phyloP scores from a whole-genome alignment of 2,113 vertebrate species.

The Acrocephalus kingi region DNA sequence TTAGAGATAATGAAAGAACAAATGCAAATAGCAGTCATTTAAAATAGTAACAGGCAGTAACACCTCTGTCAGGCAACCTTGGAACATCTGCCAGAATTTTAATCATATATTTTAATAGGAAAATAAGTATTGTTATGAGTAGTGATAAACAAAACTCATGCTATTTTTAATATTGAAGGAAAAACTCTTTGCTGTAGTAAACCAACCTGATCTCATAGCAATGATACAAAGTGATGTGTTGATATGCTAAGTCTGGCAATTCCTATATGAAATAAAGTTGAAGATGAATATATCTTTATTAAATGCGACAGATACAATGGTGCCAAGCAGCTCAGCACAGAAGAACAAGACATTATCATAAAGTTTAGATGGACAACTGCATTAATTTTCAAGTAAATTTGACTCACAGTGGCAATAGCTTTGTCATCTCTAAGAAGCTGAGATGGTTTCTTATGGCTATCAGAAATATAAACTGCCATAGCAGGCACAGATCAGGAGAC shows the following conservation, averaged over 20 bases:
- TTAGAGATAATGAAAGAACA: constrained; percentile 30
- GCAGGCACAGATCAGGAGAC: background rate
- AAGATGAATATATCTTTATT: background rate
- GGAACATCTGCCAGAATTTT: constrained; percentile 4
- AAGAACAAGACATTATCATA: constrained; percentile 3
- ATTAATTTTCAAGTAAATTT: constrained; percentile 1
- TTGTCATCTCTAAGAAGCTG: background rate
- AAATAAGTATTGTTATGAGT: background rate
- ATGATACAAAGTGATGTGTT: background rate
- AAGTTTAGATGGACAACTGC: background rate
- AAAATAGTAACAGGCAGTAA: background rate
- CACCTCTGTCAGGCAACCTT: background rate
- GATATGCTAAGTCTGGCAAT: background rate
- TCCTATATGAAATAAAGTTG: background rate
- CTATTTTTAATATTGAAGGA: background rate
- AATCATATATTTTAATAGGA: background rate
- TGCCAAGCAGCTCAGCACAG: background rate
- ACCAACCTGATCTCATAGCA: background rate
- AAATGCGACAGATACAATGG: background rate
- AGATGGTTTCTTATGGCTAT: background rate
- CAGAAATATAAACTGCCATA: background rate
- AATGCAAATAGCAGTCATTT: constrained; percentile 14
- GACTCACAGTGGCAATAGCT: background rate
- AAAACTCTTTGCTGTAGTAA: background rate
- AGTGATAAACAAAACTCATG: background rate